Evolutionary conservation across 2,797 vertebrate species (phyloP).

Genomic region (Sebastes goodei): DNA sequence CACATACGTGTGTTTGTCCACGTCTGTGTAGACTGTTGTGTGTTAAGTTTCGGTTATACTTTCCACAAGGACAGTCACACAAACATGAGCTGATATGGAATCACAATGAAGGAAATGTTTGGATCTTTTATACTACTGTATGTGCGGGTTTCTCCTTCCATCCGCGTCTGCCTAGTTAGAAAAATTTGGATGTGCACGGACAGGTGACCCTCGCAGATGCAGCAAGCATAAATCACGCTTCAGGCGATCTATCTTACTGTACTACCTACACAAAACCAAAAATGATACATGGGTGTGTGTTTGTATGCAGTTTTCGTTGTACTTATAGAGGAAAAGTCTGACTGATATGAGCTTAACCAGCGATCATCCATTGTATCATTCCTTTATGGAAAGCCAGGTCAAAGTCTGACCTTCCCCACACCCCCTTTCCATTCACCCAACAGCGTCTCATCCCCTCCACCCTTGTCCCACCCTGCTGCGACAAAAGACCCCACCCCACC

Average conservation of each 20-base stretch:
- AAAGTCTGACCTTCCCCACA: constrained; percentile 27
- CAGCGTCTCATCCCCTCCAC: background rate
- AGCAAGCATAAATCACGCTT: no score
- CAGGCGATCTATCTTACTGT: background rate
- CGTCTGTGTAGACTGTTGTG: background rate
- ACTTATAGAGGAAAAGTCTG: background rate
- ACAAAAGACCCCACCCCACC: constrained; percentile 58
- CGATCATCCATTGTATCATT: constrained; percentile 9
- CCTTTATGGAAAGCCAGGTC: constrained; percentile 20
- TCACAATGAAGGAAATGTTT: no score
- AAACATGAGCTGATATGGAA: no score
- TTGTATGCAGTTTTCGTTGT: background rate
- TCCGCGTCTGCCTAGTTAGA: no score
- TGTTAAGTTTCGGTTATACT: background rate
- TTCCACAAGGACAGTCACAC: no score
- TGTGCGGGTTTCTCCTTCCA: no score
- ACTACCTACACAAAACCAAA: background rate
- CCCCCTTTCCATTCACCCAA: background rate
- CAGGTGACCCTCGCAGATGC: no score
- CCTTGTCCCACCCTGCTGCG: constrained; percentile 1
- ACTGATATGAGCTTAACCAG: background rate
- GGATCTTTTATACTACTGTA: no score
- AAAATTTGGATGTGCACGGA: no score
- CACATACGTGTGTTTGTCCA: background rate
- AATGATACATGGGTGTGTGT: background rate